Percentiles rank a stretch among this genome's conserved stretches.
phyloP scores from a whole-genome alignment of 2,797 vertebrate species.

The Phoeniculus purpureus region DNA sequence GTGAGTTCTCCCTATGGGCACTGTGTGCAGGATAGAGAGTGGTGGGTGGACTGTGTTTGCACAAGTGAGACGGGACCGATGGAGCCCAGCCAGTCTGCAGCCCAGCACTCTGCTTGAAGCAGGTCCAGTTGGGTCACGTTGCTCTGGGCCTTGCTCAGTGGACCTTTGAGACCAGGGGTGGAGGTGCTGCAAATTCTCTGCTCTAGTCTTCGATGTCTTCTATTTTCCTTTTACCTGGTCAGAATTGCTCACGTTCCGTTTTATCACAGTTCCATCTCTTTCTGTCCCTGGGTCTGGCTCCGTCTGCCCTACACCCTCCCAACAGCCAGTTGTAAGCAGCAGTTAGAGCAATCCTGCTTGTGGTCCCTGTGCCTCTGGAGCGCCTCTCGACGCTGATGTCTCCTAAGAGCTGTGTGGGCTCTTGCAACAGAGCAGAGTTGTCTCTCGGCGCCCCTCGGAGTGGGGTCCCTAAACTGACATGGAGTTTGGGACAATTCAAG shows the following conservation, averaged over 20 bases:
- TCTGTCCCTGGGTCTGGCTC: background rate
- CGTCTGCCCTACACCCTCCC: background rate
- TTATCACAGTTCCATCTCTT: background rate
- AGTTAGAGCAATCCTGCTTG: rapidly evolving
- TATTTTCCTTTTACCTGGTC: background rate
- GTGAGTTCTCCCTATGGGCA: background rate
- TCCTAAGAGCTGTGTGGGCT: background rate
- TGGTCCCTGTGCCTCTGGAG: background rate
- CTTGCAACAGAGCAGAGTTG: background rate
- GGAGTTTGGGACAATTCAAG: background rate
- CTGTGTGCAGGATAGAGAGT: rapidly evolving
- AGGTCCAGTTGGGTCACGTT: background rate
- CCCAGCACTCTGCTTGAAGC: background rate
- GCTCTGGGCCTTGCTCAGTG: background rate
- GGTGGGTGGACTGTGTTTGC: background rate
- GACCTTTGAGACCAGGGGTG: background rate
- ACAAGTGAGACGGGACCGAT: background rate
- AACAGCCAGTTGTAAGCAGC: background rate
- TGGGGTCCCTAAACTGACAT: background rate
- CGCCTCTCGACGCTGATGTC: background rate
- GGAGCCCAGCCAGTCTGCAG: background rate
- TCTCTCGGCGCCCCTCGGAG: no score
- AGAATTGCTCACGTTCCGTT: background rate
- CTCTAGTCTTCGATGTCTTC: background rate
- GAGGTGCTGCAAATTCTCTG: background rate